Conservation (phyloP, 2,113 vertebrate genomes). For the Athene noctua region DNA sequence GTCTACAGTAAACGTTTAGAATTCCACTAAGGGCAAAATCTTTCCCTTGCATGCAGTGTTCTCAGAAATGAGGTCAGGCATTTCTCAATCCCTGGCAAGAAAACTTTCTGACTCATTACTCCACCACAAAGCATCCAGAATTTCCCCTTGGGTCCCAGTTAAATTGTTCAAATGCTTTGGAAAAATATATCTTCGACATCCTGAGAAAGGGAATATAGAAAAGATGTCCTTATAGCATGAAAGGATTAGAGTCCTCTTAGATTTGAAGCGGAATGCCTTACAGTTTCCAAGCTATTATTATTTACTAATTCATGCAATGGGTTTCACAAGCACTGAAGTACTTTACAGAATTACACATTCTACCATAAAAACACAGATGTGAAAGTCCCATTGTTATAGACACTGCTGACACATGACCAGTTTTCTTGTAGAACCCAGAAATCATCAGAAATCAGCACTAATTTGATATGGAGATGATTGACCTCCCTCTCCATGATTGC, state of each 20-base stretch:
- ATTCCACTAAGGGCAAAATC: slow-evolving; percentile 52
- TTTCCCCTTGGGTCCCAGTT: slow-evolving; percentile 57
- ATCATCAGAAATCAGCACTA: background rate
- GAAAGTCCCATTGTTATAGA: background rate
- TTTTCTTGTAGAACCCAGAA: background rate
- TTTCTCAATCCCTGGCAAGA: slow-evolving; percentile 38
- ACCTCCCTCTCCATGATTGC: background rate
- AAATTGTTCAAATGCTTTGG: slow-evolving; percentile 62
- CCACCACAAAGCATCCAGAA: slow-evolving; percentile 36
- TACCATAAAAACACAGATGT: background rate
- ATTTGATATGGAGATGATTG: background rate
- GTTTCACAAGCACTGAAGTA: background rate
- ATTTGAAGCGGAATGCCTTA: background rate
- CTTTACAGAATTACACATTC: slow-evolving; percentile 3
- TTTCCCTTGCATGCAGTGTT: slow-evolving; percentile 6
- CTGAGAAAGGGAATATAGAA: slow-evolving; percentile 33
- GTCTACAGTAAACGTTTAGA: slow-evolving; percentile 34
- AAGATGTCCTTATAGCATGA: background rate
- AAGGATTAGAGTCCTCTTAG: background rate
- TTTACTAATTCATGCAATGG: slow-evolving; percentile 32
- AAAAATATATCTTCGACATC: slow-evolving; percentile 63
- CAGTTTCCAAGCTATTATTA: slow-evolving; percentile 1
- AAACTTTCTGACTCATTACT: slow-evolving; percentile 59
- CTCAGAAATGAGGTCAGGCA: slow-evolving; percentile 54
- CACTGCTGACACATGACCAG: background rate